Conservation (phyloP, 2,797 vertebrate species). For the Acanthurus tractus region DNA sequence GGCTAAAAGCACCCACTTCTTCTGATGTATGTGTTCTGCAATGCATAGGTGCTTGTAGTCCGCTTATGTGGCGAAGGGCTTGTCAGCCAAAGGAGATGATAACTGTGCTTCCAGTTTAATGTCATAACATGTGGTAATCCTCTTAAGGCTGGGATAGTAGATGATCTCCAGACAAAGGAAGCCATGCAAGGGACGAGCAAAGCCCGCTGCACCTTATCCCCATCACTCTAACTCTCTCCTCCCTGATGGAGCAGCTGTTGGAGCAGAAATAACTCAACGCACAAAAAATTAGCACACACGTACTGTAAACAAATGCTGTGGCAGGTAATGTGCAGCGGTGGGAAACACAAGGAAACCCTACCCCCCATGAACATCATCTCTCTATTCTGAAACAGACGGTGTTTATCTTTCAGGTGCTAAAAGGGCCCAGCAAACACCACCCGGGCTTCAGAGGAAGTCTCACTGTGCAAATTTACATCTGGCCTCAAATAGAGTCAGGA, state of each 20-base stretch:
- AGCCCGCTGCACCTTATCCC: conserved; percentile 25
- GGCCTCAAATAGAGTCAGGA: conserved; percentile 4
- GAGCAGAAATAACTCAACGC: conserved; percentile 4
- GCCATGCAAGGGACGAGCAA: conserved; percentile 31
- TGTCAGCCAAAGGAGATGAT: conserved; percentile 56
- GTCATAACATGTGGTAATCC: conserved; percentile 79
- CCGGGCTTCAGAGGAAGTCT: conserved; percentile 10
- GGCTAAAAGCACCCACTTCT: neutral
- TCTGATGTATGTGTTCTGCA: conserved; percentile 27
- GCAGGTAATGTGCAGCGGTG: conserved; percentile 15
- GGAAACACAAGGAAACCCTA: conserved; percentile 4
- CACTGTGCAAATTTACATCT: conserved; percentile 21
- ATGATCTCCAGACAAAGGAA: conserved; percentile 78
- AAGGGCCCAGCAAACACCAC: conserved; percentile 32
- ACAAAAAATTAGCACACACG: conserved; percentile 5
- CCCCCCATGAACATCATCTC: conserved; percentile 40
- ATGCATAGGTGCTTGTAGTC: conserved; percentile 32
- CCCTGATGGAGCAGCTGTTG: conserved; percentile 5
- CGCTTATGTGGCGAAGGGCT: conserved; percentile 45
- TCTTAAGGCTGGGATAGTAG: conserved; percentile 68
- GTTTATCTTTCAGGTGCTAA: conserved; percentile 48
- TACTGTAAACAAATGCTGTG: neutral
- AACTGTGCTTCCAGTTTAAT: conserved; percentile 69
- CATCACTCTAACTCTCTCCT: neutral
- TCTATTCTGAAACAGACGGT: conserved; percentile 39